Conservation (phyloP, 2,113 vertebrate genomes). For the zebrafish (Danio rerio) region DNA sequence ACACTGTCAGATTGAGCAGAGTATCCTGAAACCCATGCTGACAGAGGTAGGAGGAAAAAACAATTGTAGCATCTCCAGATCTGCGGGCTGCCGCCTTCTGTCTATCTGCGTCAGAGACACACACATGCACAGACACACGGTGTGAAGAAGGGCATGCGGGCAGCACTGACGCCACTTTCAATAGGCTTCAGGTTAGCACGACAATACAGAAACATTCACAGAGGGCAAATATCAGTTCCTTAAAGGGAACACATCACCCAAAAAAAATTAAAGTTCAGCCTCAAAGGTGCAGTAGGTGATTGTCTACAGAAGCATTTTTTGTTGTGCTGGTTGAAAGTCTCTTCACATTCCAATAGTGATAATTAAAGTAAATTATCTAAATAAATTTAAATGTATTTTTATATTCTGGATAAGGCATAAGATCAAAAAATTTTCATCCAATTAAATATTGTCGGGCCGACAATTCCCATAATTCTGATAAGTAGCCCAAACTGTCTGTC, state of each 20-base stretch:
- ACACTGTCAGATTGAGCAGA: constrained; percentile 19
- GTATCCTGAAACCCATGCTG: neutral
- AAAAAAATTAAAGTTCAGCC: no score
- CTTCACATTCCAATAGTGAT: no score
- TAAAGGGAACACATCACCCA: neutral
- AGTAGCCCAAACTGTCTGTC: no score
- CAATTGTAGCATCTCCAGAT: constrained; percentile 28
- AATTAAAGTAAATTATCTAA: no score
- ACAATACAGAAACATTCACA: constrained; percentile 51
- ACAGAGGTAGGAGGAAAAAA: neutral
- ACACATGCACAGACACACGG: constrained; percentile 11
- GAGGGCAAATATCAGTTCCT: constrained; percentile 41
- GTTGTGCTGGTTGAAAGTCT: no score
- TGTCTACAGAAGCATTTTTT: no score
- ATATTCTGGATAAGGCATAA: no score
- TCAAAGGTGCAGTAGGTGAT: no score
- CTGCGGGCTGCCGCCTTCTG: constrained; percentile 49
- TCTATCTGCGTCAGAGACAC: constrained; percentile 34
- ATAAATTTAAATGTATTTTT: no score
- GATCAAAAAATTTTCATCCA: no score
- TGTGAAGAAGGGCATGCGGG: neutral
- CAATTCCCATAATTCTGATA: no score
- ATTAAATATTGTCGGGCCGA: no score
- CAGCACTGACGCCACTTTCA: constrained; percentile 62
- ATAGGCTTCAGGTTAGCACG: constrained; percentile 62